A percentile compares a stretch with the other conserved stretches of the same genome.
phyloP scores from a whole-genome alignment of 2,113 vertebrate genomes.

The Prunella himalayana region DNA sequence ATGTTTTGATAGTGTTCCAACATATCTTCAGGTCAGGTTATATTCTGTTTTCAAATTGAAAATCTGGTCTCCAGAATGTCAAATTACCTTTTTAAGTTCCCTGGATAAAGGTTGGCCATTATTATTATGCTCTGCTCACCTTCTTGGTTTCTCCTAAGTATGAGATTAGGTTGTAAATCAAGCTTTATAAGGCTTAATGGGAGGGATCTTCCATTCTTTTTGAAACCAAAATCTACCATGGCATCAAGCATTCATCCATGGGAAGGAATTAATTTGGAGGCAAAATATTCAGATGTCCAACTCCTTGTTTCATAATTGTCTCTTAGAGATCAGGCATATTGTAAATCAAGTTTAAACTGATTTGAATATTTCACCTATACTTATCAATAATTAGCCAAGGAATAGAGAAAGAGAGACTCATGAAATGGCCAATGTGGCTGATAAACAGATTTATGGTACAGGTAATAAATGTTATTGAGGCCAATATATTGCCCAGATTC shows the following conservation, averaged over 20 bases:
- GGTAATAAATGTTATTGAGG: not conserved
- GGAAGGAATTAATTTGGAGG: not conserved
- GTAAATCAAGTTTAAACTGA: not conserved
- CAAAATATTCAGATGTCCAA: not conserved
- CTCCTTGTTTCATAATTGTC: not conserved
- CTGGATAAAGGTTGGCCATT: not conserved
- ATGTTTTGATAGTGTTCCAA: not conserved
- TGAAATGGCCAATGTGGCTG: not conserved
- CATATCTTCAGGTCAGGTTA: not conserved
- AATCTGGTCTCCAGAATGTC: not conserved
- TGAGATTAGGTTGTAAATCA: not conserved
- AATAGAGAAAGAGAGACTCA: not conserved
- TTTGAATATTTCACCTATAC: not conserved
- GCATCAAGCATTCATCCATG: not conserved
- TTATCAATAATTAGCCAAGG: not conserved
- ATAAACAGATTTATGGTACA: not conserved
- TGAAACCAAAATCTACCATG: not conserved
- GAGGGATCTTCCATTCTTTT: not conserved
- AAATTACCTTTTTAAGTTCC: not conserved
- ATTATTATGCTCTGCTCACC: not conserved
- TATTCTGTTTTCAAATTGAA: not conserved
- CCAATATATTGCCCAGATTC: not conserved
- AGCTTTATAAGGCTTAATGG: not conserved
- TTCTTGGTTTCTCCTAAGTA: not conserved
- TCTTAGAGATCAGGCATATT: not conserved